Percentiles rank a stretch among this genome's conserved stretches.
Conservation (phyloP, 1,140 invertebrate species). For the Procambarus clarkii region DNA sequence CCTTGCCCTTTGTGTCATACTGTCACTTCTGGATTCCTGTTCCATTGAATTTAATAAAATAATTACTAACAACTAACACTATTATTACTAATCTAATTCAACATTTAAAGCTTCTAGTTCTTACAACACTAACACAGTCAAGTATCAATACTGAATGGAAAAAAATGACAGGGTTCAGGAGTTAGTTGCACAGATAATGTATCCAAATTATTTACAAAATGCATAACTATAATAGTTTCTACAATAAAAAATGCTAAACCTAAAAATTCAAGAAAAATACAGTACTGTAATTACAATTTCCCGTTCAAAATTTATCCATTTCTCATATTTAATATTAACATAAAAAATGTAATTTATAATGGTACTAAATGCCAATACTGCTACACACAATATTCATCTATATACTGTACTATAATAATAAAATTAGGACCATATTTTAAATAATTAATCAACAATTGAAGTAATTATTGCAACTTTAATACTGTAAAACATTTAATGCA, state of each 20-base stretch:
- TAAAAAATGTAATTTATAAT: background rate
- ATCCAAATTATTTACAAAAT: background rate
- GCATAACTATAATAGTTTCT: background rate
- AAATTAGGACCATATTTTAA: background rate
- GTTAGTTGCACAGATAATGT: conserved; percentile 2
- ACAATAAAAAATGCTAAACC: background rate
- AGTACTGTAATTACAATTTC: background rate
- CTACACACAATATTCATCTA: background rate
- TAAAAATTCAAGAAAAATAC: background rate
- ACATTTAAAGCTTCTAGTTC: conserved; percentile 1
- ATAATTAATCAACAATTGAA: background rate
- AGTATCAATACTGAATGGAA: conserved; percentile 2
- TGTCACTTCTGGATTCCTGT: background rate
- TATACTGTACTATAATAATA: background rate
- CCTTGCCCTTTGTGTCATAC: background rate
- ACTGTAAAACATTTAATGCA: background rate
- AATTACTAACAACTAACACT: background rate
- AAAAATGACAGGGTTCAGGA: conserved; percentile 44
- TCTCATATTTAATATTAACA: background rate
- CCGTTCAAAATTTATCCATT: background rate
- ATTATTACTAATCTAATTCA: conserved; percentile 18
- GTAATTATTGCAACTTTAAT: background rate
- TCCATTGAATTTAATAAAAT: background rate
- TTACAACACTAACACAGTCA: background rate
- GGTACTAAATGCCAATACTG: background rate